Evolutionary conservation across 1,140 invertebrate genomes (phyloP).

Genomic region (Leptinotarsa lineolata): DNA sequence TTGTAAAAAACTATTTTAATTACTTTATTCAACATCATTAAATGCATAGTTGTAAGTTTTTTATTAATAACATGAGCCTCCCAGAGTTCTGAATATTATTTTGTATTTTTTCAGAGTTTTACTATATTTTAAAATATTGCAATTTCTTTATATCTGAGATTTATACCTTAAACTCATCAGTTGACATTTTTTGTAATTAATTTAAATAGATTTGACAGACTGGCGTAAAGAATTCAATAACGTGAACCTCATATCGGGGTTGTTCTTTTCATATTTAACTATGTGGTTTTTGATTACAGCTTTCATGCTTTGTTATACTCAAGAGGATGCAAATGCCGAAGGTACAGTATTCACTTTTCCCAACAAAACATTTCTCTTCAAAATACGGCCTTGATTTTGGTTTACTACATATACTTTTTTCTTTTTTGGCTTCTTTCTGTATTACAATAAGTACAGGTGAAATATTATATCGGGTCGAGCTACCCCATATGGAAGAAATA

Average conservation of each 20-base stretch:
- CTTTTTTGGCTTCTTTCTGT: constrained; percentile 63
- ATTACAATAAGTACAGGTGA: constrained; percentile 73
- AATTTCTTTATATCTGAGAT: too few species aligned
- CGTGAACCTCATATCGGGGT: background rate
- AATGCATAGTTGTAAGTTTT: too few species aligned
- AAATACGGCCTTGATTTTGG: constrained; percentile 35
- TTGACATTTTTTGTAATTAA: too few species aligned
- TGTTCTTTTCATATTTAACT: constrained; percentile 1
- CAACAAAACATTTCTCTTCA: constrained; percentile 4
- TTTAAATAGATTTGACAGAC: too few species aligned
- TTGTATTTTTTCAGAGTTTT: too few species aligned
- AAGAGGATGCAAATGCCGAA: constrained; percentile 85
- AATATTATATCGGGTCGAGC: constrained; percentile 87
- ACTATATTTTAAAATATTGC: too few species aligned
- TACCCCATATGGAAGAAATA: constrained; percentile 87
- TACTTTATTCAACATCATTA: too few species aligned
- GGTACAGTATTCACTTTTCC: constrained; percentile 65
- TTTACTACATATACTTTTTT: constrained; percentile 57
- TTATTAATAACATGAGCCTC: too few species aligned
- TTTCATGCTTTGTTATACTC: constrained; percentile 90
- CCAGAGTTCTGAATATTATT: too few species aligned
- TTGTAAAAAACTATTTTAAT: too few species aligned
- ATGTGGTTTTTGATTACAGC: constrained; percentile 70
- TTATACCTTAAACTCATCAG: too few species aligned
- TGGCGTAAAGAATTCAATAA: too few species aligned